A percentile compares a stretch with the other conserved stretches of the same genome.
Evolutionary conservation across 2,113 vertebrate genomes (phyloP).

Genomic region (Heptranchias perlo): DNA sequence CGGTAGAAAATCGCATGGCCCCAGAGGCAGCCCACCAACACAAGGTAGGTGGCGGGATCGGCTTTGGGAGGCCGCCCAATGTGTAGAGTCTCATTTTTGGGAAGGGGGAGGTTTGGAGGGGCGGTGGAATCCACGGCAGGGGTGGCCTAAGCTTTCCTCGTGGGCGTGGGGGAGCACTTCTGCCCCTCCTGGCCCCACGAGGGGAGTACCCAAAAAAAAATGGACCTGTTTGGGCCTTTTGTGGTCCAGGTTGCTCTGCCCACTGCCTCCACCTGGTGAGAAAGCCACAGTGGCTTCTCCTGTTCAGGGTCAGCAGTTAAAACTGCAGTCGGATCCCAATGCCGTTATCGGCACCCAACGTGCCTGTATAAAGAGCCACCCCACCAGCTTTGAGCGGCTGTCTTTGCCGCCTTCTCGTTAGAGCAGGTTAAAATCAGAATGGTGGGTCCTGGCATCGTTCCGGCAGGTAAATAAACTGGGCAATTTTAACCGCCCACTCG

Average conservation of each 20-base stretch:
- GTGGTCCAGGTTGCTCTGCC: not conserved
- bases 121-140: not conserved
- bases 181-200: not conserved
- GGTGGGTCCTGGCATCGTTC: not conserved
- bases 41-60: too few species aligned
- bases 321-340: not conserved
- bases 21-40: too few species aligned
- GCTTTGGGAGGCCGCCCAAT: not conserved
- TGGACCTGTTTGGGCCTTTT: not conserved
- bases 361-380: not conserved
- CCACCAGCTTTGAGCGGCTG: too few species aligned
- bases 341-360: not conserved
- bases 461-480: not conserved
- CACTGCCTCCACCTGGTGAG: not conserved
- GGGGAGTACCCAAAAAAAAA: not conserved
- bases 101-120: not conserved
- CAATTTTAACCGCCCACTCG: not conserved
- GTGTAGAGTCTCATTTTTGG: not conserved
- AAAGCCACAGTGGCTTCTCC: not conserved
- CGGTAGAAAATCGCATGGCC: too few species aligned
- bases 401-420: not conserved
- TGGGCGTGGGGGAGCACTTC: not conserved
- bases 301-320: not conserved
- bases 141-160: not conserved
- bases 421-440: not conserved